Conservation (phyloP, 92 coral and sea anemone species). For the Porites lobata region DNA sequence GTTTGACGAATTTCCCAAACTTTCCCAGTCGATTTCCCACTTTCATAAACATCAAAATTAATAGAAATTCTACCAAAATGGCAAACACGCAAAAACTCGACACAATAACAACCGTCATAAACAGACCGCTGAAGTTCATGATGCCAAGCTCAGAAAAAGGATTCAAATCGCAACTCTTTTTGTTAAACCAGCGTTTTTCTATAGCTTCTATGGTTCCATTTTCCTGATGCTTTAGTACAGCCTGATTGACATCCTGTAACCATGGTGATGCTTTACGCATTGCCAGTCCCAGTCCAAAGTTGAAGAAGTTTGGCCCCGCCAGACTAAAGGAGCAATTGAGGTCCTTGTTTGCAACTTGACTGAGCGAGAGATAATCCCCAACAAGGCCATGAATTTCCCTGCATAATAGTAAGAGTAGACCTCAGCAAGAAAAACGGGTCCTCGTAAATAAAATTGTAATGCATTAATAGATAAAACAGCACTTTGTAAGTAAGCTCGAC, state of each 20-base stretch:
- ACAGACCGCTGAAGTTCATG: conserved; percentile 75
- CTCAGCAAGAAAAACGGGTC: too few species aligned
- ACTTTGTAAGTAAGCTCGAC: too few species aligned
- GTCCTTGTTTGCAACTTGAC: conserved; percentile 59
- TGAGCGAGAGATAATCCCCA: conserved; percentile 80
- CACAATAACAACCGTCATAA: conserved; percentile 59
- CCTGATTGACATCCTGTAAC: conserved; percentile 68
- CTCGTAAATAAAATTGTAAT: too few species aligned
- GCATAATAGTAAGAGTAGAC: background rate
- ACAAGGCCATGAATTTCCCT: conserved; percentile 84
- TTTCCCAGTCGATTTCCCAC: conserved; percentile 28
- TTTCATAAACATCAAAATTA: conserved; percentile 38
- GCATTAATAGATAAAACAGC: too few species aligned
- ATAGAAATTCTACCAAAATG: conserved; percentile 52
- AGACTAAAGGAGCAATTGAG: conserved; percentile 63
- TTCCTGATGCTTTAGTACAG: conserved; percentile 75
- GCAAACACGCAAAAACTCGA: conserved; percentile 64
- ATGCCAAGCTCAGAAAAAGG: conserved; percentile 32
- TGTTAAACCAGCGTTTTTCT: conserved; percentile 57
- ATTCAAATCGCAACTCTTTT: conserved; percentile 30
- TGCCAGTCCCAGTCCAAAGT: conserved; percentile 76
- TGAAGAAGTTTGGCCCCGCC: conserved; percentile 68
- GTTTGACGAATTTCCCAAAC: conserved; percentile 39
- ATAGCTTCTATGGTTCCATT: conserved; percentile 61
- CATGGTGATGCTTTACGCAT: conserved; percentile 79